Evolutionary conservation across 2,113 vertebrate species (phyloP), one percentile per base, ranked within the genome.

Genomic region (Rafetus swinhoei): DNA sequence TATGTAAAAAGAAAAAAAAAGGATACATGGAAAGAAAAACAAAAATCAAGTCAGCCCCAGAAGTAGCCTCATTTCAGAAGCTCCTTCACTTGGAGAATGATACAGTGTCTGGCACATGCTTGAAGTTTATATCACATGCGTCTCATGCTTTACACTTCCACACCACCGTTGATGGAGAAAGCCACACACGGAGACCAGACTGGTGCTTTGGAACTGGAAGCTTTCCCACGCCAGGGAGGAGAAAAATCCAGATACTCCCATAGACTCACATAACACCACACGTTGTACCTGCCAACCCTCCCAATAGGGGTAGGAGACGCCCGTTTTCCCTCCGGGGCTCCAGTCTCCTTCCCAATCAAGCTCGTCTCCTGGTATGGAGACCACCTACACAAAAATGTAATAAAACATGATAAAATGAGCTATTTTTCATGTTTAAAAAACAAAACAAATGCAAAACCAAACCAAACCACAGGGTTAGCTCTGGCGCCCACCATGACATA

Each of bases 271-370:
- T 98, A 96, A 98, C 98, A 98, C 98, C 98, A 98, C 98, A 98
- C 95, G 98, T 97, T 98, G 97, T 98, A 98, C 98, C 98, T 98
- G 98, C 98, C 98, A 98, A 98, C 98, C 98, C 98, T 98, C 98
- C 98, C 98, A 98, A 98, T 97, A 98, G 97, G 98, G 98, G 97
- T 98, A 98, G 98, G 98, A 98, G 98, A 98, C 98, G 97, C 98
- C 98, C 98, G 32, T 98, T 98, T 98, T 98, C 97, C 98, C 97
- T 98, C 98, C 98, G 98, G 98, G 98, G 97, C 98, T 98, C 98
- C 98, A 98, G 98, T 98, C 97, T 98, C 98, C 98, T 97, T 98
- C 98, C 98, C 98, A 98, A 98, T 98, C 98, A 98, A 97, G 98
- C 98, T 97, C 98, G 98, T 98, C 97, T 98, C 98, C 98, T 98